A percentile compares a stretch with the other conserved stretches of the same genome.
Evolutionary conservation across 2,113 vertebrate species (phyloP).

Genomic region (Xiphorhynchus elegans): DNA sequence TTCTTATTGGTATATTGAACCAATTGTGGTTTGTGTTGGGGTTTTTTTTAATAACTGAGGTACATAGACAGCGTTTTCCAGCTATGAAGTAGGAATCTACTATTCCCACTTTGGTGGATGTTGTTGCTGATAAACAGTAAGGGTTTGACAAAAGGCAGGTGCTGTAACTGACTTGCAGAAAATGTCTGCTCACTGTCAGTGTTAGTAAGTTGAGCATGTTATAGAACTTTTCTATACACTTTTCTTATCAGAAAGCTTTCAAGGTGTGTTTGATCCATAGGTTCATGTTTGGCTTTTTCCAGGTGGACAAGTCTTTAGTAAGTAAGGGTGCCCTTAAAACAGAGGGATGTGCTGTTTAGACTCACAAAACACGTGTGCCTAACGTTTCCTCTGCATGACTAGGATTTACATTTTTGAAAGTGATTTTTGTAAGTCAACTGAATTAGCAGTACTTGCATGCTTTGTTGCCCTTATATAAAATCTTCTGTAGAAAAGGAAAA

Average conservation of each 20-base stretch:
- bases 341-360: neutral
- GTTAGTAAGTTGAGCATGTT: neutral
- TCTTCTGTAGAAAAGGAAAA: neutral
- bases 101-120: neutral
- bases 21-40: neutral
- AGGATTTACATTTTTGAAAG: neutral
- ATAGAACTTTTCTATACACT: neutral
- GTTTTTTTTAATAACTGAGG: neutral
- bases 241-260: neutral
- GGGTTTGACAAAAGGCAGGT: conserved; percentile 7
- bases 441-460: neutral
- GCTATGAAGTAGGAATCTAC: neutral
- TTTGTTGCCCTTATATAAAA: neutral
- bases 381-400: neutral
- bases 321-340: neutral
- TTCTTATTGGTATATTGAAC: neutral
- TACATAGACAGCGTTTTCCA: neutral
- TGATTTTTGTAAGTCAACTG: neutral
- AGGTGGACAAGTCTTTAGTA: neutral
- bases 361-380: neutral
- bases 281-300: neutral
- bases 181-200: neutral
- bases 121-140: neutral
- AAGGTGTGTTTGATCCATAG: neutral
- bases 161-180: neutral